Conservation (phyloP, 2,113 vertebrate species). For the Mirza zaza region DNA sequence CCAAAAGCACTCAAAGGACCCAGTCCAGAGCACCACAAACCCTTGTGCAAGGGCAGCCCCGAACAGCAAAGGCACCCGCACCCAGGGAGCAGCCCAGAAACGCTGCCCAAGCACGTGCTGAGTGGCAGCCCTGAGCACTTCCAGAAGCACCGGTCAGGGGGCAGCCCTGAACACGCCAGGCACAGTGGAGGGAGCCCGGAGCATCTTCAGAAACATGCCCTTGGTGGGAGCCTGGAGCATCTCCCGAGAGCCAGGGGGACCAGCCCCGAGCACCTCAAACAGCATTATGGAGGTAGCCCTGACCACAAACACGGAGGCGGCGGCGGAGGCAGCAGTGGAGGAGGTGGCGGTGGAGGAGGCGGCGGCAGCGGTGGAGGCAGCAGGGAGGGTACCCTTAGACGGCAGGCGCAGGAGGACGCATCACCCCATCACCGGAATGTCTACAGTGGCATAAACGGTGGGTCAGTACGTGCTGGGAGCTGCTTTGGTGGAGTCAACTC, state of each 20-base stretch:
- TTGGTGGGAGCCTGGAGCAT: constrained; percentile 89
- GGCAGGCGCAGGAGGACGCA: constrained; percentile 88
- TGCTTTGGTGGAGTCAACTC: background rate
- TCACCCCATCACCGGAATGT: constrained; percentile 89
- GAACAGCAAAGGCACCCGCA: constrained; percentile 86
- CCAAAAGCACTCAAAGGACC: constrained; percentile 87
- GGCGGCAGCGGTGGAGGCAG: constrained; percentile 80
- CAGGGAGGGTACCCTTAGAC: constrained; percentile 90
- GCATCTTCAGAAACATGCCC: constrained; percentile 87
- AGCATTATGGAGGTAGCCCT: constrained; percentile 86
- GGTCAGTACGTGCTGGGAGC: constrained; percentile 76
- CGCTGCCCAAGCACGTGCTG: constrained; percentile 87
- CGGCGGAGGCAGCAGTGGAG: constrained; percentile 74
- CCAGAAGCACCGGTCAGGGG: constrained; percentile 88
- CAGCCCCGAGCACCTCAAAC: constrained; percentile 92
- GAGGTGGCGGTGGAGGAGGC: constrained; percentile 66
- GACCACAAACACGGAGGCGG: constrained; percentile 88
- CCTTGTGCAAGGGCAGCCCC: constrained; percentile 83
- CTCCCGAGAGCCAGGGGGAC: constrained; percentile 91
- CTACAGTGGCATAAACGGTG: constrained; percentile 94
- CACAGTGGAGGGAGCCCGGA: constrained; percentile 86
- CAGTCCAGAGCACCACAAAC: constrained; percentile 91
- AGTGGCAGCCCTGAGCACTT: constrained; percentile 90
- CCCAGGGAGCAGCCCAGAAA: constrained; percentile 85
- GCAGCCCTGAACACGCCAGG: constrained; percentile 88